Evolutionary conservation across 2,888 invertebrate genomes (phyloP), one percentile per base, ranked within the genome.

Genomic region (Zygogramma bicolorata): DNA sequence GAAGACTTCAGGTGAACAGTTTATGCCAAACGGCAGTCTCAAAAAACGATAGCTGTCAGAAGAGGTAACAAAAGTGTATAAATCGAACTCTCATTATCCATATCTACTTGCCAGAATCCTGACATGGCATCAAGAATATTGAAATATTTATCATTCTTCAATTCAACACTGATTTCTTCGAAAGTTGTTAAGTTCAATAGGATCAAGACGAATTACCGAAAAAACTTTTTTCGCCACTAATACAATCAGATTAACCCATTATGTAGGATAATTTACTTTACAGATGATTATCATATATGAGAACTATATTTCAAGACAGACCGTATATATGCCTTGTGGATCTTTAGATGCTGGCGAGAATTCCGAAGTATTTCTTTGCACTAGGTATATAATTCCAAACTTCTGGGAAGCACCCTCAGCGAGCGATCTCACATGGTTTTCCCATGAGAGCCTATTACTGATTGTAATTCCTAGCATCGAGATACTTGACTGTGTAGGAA

Each of bases 191-290:
- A 79, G 58, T 60, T 79, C 60, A 63, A 68, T 58, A 1, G 75
- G 76, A 66, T 79, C 79, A 66, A 79, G 63, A 62, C 77, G 79
- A 10, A 80, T 68, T 46, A 78, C 65, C 62, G 79, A 40, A 8
- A 70, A 70, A 6, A 79, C 68, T 18, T 46, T 22, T 73, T 80
- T 80, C 59, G 67, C 65, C 8, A 77, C 77, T 66, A 79, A 20
- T 7, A 79, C 77, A 7, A 70, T 68, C n/a, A 77, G 65, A 67
- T 78, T 78, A 20, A 77, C 68, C 78, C 76, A 80, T 15, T 77
- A 72, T 42, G 72, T 73, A 1, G 59, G 68, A 53, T 61, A n/a
- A 2, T 65, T 72, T 3, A 78, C 71, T 70, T 73, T 71, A 61
- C 68, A 20, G 22, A 79, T 73, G 2, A 79, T 75, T 20, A n/a